Conservation (phyloP, 2,797 vertebrate species). For the Limosa lapponica region DNA sequence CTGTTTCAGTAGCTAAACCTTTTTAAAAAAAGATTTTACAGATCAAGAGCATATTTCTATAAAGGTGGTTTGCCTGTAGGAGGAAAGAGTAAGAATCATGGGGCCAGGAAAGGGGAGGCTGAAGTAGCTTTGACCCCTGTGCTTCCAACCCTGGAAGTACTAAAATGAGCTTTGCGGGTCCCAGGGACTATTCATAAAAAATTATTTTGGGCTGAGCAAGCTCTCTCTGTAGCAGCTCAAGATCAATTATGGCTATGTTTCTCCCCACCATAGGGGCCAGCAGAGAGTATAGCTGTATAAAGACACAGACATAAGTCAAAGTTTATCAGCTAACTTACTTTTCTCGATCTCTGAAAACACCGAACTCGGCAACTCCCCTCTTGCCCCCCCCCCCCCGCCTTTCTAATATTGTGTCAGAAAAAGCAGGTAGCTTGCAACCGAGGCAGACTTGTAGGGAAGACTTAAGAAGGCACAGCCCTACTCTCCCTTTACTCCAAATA, state of each 20-base stretch:
- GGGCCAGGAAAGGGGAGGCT: not conserved
- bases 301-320: not conserved
- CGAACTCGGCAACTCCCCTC: not conserved
- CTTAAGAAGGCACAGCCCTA: not conserved
- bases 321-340: not conserved
- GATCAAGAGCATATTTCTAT: not conserved
- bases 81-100: not conserved
- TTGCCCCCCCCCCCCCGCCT: accelerated
- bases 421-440: not conserved
- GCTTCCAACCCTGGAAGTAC: not conserved
- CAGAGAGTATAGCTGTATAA: not conserved
- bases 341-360: not conserved
- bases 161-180: not conserved
- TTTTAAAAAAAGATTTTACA: not conserved
- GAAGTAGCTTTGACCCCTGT: not conserved
- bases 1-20: not conserved
- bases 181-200: not conserved
- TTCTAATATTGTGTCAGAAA: not conserved
- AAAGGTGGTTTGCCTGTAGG: not conserved
- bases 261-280: not conserved
- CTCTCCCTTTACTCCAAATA: not conserved
- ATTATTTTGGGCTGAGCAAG: not conserved
- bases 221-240: not conserved
- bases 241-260: not conserved
- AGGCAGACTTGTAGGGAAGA: not conserved